phyloP scores from a whole-genome alignment of 2,113 vertebrate species.

The Mesitornis unicolor region DNA sequence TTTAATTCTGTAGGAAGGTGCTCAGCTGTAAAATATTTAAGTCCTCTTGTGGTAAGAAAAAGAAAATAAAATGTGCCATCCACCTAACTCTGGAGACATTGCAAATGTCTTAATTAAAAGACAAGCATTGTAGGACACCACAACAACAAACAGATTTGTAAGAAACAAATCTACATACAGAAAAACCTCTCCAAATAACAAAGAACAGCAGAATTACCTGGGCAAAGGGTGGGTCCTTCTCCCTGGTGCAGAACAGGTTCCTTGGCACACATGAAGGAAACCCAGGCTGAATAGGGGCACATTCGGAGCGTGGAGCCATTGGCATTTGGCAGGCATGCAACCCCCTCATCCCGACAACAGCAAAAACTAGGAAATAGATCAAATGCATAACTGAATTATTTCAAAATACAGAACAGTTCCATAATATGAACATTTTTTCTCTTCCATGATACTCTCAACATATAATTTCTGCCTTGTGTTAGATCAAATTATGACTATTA shows the following conservation, averaged over 20 bases:
- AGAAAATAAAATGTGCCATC: background rate
- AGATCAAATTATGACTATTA: background rate
- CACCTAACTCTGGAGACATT: background rate
- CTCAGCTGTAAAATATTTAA: background rate
- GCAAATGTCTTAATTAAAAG: background rate
- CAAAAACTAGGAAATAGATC: background rate
- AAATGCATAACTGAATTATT: background rate
- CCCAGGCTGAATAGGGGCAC: background rate
- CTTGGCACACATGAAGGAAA: background rate
- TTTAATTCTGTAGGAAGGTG: background rate
- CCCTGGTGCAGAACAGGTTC: background rate
- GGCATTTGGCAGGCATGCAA: background rate
- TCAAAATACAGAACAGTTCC: background rate
- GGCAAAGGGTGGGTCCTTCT: background rate
- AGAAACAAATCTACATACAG: background rate
- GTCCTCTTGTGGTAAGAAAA: background rate
- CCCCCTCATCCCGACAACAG: rapidly evolving
- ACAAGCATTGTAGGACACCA: background rate
- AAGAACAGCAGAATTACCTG: background rate
- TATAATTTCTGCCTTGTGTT: background rate
- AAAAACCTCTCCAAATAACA: background rate
- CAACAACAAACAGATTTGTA: background rate
- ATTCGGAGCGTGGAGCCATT: background rate
- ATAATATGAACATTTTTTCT: background rate
- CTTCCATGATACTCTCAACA: background rate